Base-by-base conservation (phyloP, 2,113 vertebrate genomes). In the Excalfactoria chinensis region DNA sequence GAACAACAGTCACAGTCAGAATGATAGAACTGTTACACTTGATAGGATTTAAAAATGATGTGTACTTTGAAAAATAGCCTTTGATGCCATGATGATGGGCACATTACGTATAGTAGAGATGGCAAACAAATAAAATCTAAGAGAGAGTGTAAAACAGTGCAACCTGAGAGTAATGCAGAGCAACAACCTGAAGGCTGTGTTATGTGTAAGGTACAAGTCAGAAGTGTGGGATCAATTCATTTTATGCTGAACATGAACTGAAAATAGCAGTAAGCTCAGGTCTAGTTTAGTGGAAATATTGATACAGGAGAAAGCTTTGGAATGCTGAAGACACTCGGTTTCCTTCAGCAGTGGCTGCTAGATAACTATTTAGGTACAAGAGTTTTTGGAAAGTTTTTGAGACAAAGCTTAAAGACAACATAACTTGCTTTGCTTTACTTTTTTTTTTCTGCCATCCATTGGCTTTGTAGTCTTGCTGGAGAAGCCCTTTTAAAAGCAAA, bases 21-120 rank as follows among this genome's bases (percentile, higher is more conserved):
- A 78, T 37, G 95, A 93, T 89, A 63, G 70, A 53, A 89, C 64
- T 0, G 77, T 94, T 97, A 95, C 90, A 90, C 92, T 91, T 93
- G 94, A 92, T 84, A 93, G 92, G 93, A 97, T 97, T 97, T 94
- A 44, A 95, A 97, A 93, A 90, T 95, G 82, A 68, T 90, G 35
- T 81, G 86, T 67, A 60, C 90, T 95, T 96, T 87, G 89, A 95
- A 93, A 94, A 97, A 73, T 25, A 84, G 87, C 53, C 53, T 79
- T 90, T 90, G 95, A 95, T 95, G 90, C 74, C 80, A 87, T 9
- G 21, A 55, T 88, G 93, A 93, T 91, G 90, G 89, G 93, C 78
- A 93, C 67, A 64, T 87, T 90, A 72, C 85, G 72, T 63, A 79
- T 67, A 80, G 64, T 26, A 37, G 53, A 43, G 37, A 55, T 81